phyloP scores from a whole-genome alignment of 1,140 invertebrate genomes.

The Sycobia sp. region DNA sequence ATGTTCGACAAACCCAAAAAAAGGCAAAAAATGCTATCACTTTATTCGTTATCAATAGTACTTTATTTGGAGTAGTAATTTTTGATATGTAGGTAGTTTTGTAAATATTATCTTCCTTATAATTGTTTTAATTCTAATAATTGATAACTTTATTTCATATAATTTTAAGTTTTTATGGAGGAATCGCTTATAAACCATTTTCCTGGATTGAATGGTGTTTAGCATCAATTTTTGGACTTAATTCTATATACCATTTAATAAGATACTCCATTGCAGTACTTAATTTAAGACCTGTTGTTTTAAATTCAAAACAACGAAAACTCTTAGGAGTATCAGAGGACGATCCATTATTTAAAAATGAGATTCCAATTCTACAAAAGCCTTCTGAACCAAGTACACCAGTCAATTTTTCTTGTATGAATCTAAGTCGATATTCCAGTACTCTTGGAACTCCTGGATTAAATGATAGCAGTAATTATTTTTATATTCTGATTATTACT shows the following conservation, averaged over 20 bases:
- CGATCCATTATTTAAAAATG: slow-evolving; percentile 49
- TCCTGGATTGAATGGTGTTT: slow-evolving; percentile 51
- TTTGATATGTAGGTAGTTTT: slow-evolving; percentile 51
- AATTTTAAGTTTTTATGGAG: slow-evolving; percentile 46
- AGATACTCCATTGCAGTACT: slow-evolving; percentile 43
- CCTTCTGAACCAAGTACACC: slow-evolving; percentile 38
- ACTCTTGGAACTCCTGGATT: slow-evolving; percentile 43
- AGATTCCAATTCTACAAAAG: slow-evolving; percentile 35
- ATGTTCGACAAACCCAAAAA: slow-evolving; percentile 45
- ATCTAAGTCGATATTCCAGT: slow-evolving; percentile 44
- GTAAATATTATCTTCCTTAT: not conserved
- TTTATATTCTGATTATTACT: not conserved
- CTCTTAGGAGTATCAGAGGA: slow-evolving; percentile 48
- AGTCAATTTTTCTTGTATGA: slow-evolving; percentile 47
- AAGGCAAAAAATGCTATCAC: slow-evolving; percentile 49
- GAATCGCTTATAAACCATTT: slow-evolving; percentile 48
- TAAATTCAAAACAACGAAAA: slow-evolving; percentile 45
- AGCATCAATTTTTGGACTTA: slow-evolving; percentile 49
- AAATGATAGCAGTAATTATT: slow-evolving; percentile 46
- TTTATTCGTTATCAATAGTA: slow-evolving; percentile 51
- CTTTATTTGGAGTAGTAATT: slow-evolving; percentile 44
- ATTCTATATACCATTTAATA: slow-evolving; percentile 49
- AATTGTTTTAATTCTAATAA: slow-evolving; percentile 8
- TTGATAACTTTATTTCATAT: slow-evolving; percentile 5
- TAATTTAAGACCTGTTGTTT: slow-evolving; percentile 41